Base-by-base conservation (phyloP, 2,888 invertebrate species). In the Sipunculus nudus region DNA sequence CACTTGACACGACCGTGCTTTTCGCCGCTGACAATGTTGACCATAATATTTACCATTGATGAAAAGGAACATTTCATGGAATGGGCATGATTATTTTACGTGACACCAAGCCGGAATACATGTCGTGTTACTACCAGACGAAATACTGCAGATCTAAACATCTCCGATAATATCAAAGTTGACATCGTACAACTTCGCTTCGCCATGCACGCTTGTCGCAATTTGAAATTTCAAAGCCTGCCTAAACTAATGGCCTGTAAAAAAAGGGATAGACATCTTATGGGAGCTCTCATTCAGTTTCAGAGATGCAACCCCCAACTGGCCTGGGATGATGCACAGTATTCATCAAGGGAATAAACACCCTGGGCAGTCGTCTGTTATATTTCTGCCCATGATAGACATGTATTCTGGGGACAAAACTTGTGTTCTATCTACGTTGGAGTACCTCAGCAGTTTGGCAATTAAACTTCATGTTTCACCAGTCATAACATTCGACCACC, bases 21-120 rank as follows among this genome's bases (percentile, higher is more conserved):
- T 25, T 48, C 28, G 28, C 16, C 26, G 48, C 25, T 19, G 48
- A 48, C 28, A 48, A 48, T 48, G 26, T 48, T 48, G 28, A 48
- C 28, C 48, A 48, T 28, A 48, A 48, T 28, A 28, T 49, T 31
- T 39, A 65, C 63, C 31, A 3, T 65, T 26, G 59, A 65, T 46
- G 65, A 55, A n/a, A 50, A 21, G 46, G 55, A 29, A 65, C 65
- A n/a, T 60, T 65, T 35, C 63, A 65, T 47, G 59, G 50, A 13
- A 65, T 65, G 59, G 63, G 55, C 16, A 60, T 65, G 41, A 59
- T 65, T 28, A 50, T 55, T 29, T 52, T n/a, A 52, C 19, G 21
- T 60, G 16, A 55, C 59, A 19, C 65, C 65, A 28, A 39, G 35
- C 5, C 29, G n/a, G 25, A 28, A 41, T 16, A 52, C 23, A 29